Evolutionary conservation across 2,888 invertebrate species (phyloP), one percentile per base, ranked within the genome.

Genomic region (Orchesellides sinensis): DNA sequence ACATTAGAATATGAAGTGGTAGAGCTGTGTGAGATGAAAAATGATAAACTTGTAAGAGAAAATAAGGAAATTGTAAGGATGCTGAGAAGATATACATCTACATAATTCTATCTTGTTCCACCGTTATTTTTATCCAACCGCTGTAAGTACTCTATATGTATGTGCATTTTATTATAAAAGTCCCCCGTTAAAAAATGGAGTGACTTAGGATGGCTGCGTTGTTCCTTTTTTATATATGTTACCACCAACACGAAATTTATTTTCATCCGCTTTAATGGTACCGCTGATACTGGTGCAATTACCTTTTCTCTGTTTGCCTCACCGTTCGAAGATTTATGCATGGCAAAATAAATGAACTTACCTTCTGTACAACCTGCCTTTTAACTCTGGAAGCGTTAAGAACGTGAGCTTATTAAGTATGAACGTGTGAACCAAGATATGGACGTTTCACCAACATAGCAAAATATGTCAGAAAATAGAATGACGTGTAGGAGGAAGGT

Each of bases 301-400:
- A 72, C 61, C 61, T 61, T 52, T 61, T 45, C 35, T 25, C 23
- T 61, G 17, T 40, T 35, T 47, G 29, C 73, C 49, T 52, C 49
- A 21, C 25, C 19, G 29, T 63, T 72, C 49, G 27, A 75, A 65
- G 75, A 66, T 66, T 75, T 75, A 66, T 63, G 35, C 66, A 66
- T 52, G 35, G 40, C 75, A 75, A 56, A 75, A 75, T 65, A 66
- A 75, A 75, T 75, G 75, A 75, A 63, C 56, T 66, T 40, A 40
- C 56, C 72, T 72, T 32, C n/a, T 19, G 59, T 17, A 47, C 8
- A 45, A 59, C 19, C 35, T n/a, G 12, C 35, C 8, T 12, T 35
- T 35, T 12, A 35, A 12, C 35, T 35, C 35, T 12, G 35, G 8
- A n/a, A n/a, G 35, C 35, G 35, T 12, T 6, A 35, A 35, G 35